A percentile compares a stretch with the other conserved stretches of the same genome.
These are phyloP conservation scores for Paradoxurus hermaphroditus DNA, from an alignment of 2,113 vertebrate genomes.

Conservation along the genomic window DNA sequence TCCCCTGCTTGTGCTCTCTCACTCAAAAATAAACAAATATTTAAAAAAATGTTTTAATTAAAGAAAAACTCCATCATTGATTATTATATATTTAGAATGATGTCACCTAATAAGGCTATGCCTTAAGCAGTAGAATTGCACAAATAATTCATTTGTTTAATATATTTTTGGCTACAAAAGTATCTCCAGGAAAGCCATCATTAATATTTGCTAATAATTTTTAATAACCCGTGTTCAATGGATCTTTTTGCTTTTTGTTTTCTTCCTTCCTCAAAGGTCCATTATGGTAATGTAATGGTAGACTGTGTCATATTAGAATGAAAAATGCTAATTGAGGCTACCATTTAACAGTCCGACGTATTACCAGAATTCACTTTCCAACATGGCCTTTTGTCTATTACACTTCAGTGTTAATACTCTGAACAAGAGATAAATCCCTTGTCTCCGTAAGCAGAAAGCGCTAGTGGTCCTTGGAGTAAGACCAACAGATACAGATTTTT, in stretches of 20 bases:
- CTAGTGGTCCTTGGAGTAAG: background rate
- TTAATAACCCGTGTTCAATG: background rate
- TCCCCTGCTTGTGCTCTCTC: too few species aligned
- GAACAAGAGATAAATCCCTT: background rate
- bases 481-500: background rate
- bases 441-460: background rate
- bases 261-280: background rate
- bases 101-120: background rate
- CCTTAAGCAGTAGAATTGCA: background rate
- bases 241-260: background rate
- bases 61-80: too few species aligned
- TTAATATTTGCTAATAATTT: background rate
- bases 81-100: background rate
- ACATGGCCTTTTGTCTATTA: too few species aligned
- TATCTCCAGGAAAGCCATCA: background rate
- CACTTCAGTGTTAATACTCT: background rate
- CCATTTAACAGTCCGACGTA: background rate
- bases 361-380: background rate
- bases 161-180: background rate
- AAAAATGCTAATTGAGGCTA: background rate
- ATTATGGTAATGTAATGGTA: background rate
- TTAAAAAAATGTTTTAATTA: too few species aligned
- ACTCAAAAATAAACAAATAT: too few species aligned
- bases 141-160: background rate
- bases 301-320: background rate